A percentile compares a stretch with the other conserved stretches of the same genome.
phyloP scores from a whole-genome alignment of 2,888 invertebrate species.

The Exephanes ischioxanthus region DNA sequence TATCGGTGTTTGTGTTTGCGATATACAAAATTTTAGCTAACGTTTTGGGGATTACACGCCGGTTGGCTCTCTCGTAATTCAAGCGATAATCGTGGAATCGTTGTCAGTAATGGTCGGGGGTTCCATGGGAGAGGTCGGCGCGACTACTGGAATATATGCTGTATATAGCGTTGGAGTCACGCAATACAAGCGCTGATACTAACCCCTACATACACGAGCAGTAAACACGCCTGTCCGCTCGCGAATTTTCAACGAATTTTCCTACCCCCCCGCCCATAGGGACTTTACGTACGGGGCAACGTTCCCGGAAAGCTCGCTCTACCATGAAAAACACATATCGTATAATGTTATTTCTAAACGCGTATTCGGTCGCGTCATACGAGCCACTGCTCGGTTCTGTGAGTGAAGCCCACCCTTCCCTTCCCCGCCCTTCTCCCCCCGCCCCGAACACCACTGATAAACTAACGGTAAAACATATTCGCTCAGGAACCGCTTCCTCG shows the following conservation, averaged over 20 bases:
- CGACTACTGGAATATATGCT: slow-evolving; percentile 14
- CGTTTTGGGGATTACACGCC: slow-evolving; percentile 34
- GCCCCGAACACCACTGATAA: not conserved
- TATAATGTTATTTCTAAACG: slow-evolving; percentile 70
- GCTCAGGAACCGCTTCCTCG: slow-evolving; percentile 32
- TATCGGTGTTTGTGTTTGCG: slow-evolving; percentile 59
- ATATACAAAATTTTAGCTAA: slow-evolving; percentile 57
- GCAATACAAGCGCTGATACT: slow-evolving; percentile 15
- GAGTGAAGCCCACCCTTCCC: slow-evolving; percentile 21
- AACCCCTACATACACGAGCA: slow-evolving; percentile 22
- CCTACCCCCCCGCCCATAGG: slow-evolving; percentile 36
- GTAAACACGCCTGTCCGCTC: slow-evolving; percentile 37
- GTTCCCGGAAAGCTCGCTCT: slow-evolving; percentile 54
- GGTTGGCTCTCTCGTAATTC: slow-evolving; percentile 47
- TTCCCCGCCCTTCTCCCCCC: not conserved
- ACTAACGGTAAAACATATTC: slow-evolving; percentile 51
- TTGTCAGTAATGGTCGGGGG: slow-evolving; percentile 17
- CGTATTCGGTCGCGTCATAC: slow-evolving; percentile 66
- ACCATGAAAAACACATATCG: slow-evolving; percentile 68
- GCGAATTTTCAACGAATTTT: slow-evolving; percentile 59
- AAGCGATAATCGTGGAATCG: slow-evolving; percentile 61
- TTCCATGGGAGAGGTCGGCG: slow-evolving; percentile 13
- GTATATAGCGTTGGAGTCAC: slow-evolving; percentile 3
- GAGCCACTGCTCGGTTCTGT: slow-evolving; percentile 55
- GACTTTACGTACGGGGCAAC: slow-evolving; percentile 47